These are phyloP conservation scores for Spilosoma lubricipeda DNA, from an alignment of 2,888 invertebrate genomes.

Conservation along the genomic window DNA sequence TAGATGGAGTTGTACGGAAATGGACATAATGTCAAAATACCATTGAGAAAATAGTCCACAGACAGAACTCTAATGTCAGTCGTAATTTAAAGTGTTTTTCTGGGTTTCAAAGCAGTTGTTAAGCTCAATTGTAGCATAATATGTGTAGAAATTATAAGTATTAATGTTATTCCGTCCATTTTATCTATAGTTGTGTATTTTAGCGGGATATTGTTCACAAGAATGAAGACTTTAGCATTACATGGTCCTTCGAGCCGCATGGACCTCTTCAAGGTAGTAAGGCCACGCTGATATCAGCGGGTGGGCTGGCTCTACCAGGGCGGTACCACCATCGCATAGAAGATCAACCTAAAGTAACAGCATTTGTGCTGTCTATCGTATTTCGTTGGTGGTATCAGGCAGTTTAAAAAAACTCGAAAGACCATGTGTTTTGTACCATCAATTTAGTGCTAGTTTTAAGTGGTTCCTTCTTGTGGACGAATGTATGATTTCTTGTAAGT, in stretches of 20 bases:
- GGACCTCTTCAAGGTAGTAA: background rate
- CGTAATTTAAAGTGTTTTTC: background rate
- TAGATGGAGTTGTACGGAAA: too few relatives aligned
- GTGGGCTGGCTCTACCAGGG: too few relatives aligned
- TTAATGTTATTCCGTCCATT: constrained; percentile 5
- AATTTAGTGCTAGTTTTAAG: background rate
- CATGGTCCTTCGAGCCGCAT: background rate
- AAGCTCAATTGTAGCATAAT: constrained; percentile 9
- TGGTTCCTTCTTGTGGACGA: background rate
- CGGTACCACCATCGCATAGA: too few relatives aligned
- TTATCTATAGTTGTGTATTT: background rate
- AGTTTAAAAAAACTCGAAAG: background rate
- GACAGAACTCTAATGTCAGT: background rate
- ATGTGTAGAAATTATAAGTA: background rate
- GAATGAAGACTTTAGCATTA: background rate
- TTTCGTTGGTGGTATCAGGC: too few relatives aligned
- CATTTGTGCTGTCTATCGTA: too few relatives aligned
- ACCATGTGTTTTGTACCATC: background rate
- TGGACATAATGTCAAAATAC: too few relatives aligned
- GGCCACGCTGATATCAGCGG: too few relatives aligned
- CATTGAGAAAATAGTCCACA: background rate
- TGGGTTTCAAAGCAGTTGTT: background rate
- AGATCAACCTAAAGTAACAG: too few relatives aligned
- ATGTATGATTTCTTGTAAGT: background rate
- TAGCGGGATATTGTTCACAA: background rate